Base-by-base conservation (phyloP, 2,888 invertebrate genomes). In the Pristionchus arcanus region DNA sequence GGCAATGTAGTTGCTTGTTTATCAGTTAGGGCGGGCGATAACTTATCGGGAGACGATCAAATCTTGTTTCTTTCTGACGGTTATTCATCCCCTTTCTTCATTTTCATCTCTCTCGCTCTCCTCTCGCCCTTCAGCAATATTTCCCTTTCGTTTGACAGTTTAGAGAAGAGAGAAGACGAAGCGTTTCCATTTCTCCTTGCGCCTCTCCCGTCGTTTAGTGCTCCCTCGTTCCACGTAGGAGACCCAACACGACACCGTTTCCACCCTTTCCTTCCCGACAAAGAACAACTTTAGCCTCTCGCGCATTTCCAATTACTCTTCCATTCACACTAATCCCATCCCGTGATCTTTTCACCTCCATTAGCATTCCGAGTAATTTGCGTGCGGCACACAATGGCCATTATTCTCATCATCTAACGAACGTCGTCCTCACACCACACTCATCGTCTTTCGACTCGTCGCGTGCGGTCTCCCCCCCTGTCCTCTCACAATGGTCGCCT, bases 151-250 rank as follows among this genome's bases (percentile, higher is more conserved):
- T 37, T 74, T 74, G 74, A 37, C 74, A 74, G 74, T 74, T 74
- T 74, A 74, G 37, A 74, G 74, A 74, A 74, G 68, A 49, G 42
- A 63, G 68, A 68, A 68, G 68, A 68, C 68, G 68, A 74, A 74
- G 74, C 74, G 74, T 74, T 74, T 74, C 74, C 34, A 74, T 74
- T 37, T 74, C 74, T 68, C 31, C 68, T 68, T 68, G 31, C 68
- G 68, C 68, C 74, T 34, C 37, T 74, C 74, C 74, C 16, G 37
- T 28, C n/a, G n/a, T 68, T 68, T 68, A 68, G 68, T 68, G 68
- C 68, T 37, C 74, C 37, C 74, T 37, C 74, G 13, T 37, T 34
- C 74, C 74, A 74, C 74, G 74, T 74, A 74, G 19, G 42, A 59
- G 74, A 15, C 34, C 34, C 74, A 74, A 74, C 74, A 25, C 68